Evolutionary conservation across 1,140 invertebrate species (phyloP).

Genomic region (Bicyclus anynana): DNA sequence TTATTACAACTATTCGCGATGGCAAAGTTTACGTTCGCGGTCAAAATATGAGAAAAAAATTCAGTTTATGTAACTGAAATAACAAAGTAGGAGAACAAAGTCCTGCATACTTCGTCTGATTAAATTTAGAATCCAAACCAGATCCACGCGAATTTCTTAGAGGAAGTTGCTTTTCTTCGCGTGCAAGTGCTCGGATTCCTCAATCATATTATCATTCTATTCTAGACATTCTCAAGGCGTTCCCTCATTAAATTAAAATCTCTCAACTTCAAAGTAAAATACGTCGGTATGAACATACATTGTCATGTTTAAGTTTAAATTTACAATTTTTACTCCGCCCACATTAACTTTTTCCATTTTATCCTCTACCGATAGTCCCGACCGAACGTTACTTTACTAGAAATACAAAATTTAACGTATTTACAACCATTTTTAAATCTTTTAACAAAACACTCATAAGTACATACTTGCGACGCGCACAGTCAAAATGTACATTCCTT

Average conservation of each 20-base stretch:
- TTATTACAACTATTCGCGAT: conserved; percentile 44
- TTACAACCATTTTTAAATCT: conserved; percentile 73
- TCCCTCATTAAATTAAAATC: conserved; percentile 35
- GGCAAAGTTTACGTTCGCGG: conserved; percentile 44
- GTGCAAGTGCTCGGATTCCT: conserved; percentile 64
- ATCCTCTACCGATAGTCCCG: conserved; percentile 58
- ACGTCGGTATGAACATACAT: conserved; percentile 47
- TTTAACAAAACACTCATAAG: conserved; percentile 72
- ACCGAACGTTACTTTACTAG: conserved; percentile 72
- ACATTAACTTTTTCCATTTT: conserved; percentile 45
- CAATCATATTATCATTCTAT: conserved; percentile 18
- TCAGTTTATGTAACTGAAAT: conserved; percentile 26
- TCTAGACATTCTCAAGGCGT: conserved; percentile 35
- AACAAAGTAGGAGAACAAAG: conserved; percentile 23
- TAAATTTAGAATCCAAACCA: conserved; percentile 57
- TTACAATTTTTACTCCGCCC: conserved; percentile 51
- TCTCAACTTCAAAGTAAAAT: conserved; percentile 31
- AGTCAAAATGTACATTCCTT: conserved; percentile 71
- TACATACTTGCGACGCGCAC: conserved; percentile 66
- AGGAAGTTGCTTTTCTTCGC: conserved; percentile 73
- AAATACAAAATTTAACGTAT: conserved; percentile 78
- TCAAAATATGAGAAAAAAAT: conserved; percentile 14
- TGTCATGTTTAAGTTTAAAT: conserved; percentile 43
- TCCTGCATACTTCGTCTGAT: conserved; percentile 28
- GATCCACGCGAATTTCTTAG: conserved; percentile 68